Percentiles rank a stretch among this genome's conserved stretches.
Conservation (phyloP, 2,888 invertebrate species). For the Drosophila lacicola region DNA sequence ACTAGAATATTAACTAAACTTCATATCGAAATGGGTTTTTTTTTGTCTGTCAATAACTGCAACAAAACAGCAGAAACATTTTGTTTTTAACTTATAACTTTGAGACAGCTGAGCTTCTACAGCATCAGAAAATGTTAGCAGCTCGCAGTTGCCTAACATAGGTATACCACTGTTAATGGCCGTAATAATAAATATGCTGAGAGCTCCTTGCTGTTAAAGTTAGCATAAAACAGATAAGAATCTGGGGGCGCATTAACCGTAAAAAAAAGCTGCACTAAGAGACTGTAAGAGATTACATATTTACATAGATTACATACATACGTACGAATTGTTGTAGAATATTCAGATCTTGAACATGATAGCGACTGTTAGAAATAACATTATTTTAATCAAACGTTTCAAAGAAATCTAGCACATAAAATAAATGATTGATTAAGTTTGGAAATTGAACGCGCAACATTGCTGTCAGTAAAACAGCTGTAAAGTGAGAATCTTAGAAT, state of each 20-base stretch:
- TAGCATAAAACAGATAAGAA: background rate
- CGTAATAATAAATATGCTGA: background rate
- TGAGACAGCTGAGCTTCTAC: background rate
- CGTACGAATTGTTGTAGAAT: too few species aligned
- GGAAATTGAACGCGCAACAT: background rate
- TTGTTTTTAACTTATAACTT: constrained; percentile 8
- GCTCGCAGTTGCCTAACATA: background rate
- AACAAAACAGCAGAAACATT: constrained; percentile 17
- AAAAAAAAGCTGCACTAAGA: background rate
- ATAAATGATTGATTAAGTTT: too few species aligned
- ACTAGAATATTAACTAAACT: constrained; percentile 41
- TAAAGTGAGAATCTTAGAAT: background rate
- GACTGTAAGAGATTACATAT: background rate
- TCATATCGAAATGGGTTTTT: constrained; percentile 18
- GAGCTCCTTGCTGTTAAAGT: background rate
- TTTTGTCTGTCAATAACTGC: constrained; percentile 8
- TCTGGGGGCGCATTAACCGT: background rate
- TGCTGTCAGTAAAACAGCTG: background rate
- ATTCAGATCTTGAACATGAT: too few species aligned
- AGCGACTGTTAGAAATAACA: too few species aligned
- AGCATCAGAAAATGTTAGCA: background rate
- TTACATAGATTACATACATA: too few species aligned
- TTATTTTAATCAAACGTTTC: too few species aligned
- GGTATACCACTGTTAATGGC: background rate
- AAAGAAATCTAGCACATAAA: too few species aligned